phyloP scores from a whole-genome alignment of 2,797 vertebrate species.

The Anableps anableps region DNA sequence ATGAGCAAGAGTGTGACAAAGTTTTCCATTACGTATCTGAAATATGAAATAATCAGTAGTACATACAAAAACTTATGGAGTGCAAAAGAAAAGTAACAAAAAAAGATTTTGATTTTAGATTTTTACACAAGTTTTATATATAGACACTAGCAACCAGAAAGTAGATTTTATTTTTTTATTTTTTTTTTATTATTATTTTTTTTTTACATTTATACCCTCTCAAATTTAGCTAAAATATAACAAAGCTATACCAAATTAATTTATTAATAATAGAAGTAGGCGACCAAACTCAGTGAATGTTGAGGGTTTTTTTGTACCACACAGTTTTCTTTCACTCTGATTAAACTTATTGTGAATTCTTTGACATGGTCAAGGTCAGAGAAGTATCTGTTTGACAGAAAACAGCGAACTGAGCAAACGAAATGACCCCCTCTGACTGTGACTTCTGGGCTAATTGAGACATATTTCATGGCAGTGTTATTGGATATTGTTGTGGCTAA shows the following conservation, averaged over 20 bases:
- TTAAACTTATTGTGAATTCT: background rate
- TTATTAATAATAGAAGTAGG: background rate
- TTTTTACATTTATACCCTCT: background rate
- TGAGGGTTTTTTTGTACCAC: background rate
- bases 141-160: no score
- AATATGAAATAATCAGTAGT: background rate
- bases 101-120: background rate
- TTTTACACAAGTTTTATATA: background rate
- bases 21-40: background rate
- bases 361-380: no score
- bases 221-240: background rate
- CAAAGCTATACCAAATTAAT: background rate
- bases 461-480: background rate
- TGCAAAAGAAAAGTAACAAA: background rate
- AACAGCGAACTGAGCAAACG: background rate
- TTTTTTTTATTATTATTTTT: background rate
- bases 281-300: background rate
- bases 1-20: background rate
- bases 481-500: background rate
- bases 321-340: background rate
- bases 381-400: background rate
- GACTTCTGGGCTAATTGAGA: background rate
- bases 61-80: background rate
- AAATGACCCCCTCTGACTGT: background rate
- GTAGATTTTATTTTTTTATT: no score